A percentile compares a stretch with the other conserved stretches of the same genome.
Evolutionary conservation across 2,113 vertebrate species (phyloP).

Genomic region (Xyrauchen texanus): DNA sequence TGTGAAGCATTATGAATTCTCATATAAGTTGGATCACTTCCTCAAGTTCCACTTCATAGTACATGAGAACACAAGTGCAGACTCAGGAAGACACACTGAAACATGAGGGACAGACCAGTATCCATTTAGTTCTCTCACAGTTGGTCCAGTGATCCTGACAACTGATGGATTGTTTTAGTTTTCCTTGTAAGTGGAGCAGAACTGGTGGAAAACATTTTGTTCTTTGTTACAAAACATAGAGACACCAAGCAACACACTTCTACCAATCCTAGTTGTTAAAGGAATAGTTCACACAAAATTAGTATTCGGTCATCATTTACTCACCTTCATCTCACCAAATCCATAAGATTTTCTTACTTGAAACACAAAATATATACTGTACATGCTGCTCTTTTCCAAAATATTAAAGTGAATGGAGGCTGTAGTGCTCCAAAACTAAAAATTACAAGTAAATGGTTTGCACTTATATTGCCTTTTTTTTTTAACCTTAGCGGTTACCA

Average conservation of each 20-base stretch:
- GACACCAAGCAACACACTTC: constrained; percentile 41
- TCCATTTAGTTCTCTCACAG: constrained; percentile 48
- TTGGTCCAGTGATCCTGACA: constrained; percentile 54
- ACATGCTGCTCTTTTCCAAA: too few relatives aligned
- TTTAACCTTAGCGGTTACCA: too few relatives aligned
- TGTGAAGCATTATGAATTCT: not conserved
- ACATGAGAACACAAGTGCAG: constrained; percentile 11
- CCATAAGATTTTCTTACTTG: too few relatives aligned
- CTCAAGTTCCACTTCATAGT: constrained; percentile 4
- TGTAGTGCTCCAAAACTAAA: too few relatives aligned
- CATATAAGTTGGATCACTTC: constrained; percentile 1
- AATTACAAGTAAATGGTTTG: too few relatives aligned
- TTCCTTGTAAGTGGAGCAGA: constrained; percentile 56
- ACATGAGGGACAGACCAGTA: constrained; percentile 27
- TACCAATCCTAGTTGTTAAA: constrained; percentile 26
- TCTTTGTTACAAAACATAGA: constrained; percentile 28
- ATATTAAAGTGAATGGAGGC: too few relatives aligned
- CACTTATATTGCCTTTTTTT: too few relatives aligned
- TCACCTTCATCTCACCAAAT: too few relatives aligned
- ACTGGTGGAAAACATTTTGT: constrained; percentile 36
- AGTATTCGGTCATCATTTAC: too few relatives aligned
- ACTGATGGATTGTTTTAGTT: constrained; percentile 59
- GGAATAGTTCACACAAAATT: too few relatives aligned
- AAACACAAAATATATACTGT: too few relatives aligned
- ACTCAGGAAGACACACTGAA: constrained; percentile 36